Conservation (phyloP, 2,797 vertebrate genomes). For the Enteromius fasciolatus region DNA sequence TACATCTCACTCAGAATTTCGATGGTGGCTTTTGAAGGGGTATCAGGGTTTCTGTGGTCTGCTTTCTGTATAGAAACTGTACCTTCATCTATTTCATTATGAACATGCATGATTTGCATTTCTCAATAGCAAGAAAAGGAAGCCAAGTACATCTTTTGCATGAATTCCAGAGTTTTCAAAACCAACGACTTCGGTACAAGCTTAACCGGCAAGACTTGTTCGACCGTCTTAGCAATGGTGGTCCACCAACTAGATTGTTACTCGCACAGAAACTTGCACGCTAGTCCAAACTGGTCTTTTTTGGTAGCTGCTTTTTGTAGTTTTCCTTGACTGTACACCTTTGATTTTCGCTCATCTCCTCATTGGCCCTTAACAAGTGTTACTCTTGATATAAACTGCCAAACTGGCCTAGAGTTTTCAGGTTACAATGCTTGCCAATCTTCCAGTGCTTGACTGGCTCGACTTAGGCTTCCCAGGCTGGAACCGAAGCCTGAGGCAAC, state of each 20-base stretch:
- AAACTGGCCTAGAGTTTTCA: conserved; percentile 17
- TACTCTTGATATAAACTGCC: conserved; percentile 11
- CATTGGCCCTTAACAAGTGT: background rate
- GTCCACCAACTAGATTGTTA: background rate
- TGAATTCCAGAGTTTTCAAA: conserved; percentile 1
- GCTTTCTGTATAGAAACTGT: conserved; percentile 38
- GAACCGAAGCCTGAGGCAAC: conserved; percentile 50
- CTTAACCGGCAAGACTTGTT: background rate
- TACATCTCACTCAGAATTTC: conserved; percentile 65
- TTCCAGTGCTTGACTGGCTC: conserved; percentile 33
- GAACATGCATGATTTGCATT: conserved; percentile 44
- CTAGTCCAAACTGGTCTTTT: background rate
- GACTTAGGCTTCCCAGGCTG: conserved; percentile 46
- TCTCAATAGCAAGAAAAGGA: conserved; percentile 8
- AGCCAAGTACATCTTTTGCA: background rate
- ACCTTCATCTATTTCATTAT: conserved; percentile 46
- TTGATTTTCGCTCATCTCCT: background rate
- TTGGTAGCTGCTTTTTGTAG: background rate
- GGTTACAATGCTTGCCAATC: conserved; percentile 1
- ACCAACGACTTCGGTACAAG: background rate
- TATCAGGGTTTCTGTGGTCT: conserved; percentile 45
- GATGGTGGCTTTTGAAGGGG: conserved; percentile 47
- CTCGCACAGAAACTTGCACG: background rate
- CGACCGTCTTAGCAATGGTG: background rate
- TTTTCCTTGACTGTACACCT: background rate